Evolutionary conservation across 2,113 vertebrate species (phyloP).

Genomic region (Turdus rufiventris): DNA sequence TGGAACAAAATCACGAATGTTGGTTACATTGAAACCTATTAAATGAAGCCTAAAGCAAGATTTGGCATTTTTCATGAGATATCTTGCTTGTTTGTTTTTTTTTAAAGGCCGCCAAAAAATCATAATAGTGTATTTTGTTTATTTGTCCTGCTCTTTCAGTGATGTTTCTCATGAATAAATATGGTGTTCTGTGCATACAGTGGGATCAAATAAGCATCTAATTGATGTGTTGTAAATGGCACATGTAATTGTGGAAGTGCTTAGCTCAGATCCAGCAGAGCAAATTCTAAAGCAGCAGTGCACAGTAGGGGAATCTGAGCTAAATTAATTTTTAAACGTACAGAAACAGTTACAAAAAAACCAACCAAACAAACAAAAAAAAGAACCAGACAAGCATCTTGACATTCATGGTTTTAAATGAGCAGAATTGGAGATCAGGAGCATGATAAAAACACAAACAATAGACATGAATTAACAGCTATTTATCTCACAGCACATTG

Average conservation of each 20-base stretch:
- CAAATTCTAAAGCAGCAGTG: not conserved
- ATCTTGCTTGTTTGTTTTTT: not conserved
- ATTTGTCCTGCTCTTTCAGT: not conserved
- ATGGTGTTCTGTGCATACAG: not conserved
- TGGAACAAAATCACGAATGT: not conserved
- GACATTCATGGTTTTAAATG: not conserved
- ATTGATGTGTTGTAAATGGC: not conserved
- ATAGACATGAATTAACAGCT: not conserved
- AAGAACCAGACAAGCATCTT: not conserved
- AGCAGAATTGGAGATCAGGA: not conserved
- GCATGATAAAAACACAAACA: not conserved
- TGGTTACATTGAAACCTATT: not conserved
- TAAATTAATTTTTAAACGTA: not conserved
- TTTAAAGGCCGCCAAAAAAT: not conserved
- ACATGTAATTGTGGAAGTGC: not conserved
- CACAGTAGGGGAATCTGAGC: not conserved
- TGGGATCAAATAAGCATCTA: not conserved
- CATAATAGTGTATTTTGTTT: not conserved
- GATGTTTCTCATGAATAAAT: not conserved
- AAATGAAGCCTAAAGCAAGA: not conserved
- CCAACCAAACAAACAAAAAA: not conserved
- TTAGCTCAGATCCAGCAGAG: conserved; percentile 1
- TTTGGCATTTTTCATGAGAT: not conserved
- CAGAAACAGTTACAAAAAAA: not conserved
- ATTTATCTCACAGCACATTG: not conserved